A percentile compares a stretch with the other conserved stretches of the same genome.
These are phyloP conservation scores for Mactromeris polynyma DNA, from an alignment of 2,888 invertebrate genomes.

Conservation along the genomic window DNA sequence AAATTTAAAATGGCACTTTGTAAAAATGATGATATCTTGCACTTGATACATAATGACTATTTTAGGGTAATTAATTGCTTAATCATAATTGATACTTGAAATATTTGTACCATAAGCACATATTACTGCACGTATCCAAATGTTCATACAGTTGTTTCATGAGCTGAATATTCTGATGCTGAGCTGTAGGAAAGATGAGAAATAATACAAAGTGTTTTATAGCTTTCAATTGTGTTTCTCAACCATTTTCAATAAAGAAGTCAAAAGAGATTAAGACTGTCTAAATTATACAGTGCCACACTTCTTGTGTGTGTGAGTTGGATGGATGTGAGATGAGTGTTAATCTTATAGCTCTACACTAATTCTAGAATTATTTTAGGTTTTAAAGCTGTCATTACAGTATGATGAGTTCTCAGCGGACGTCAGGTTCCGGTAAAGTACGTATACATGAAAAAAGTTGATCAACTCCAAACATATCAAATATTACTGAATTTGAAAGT, in stretches of 20 bases:
- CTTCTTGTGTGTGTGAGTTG: conserved; percentile 31
- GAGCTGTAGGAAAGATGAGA: neutral
- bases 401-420: conserved; percentile 25
- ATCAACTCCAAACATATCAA: conserved; percentile 38
- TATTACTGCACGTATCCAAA: no score
- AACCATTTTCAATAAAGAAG: neutral
- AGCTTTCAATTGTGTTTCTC: neutral
- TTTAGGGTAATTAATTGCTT: no score
- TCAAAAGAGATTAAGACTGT: neutral
- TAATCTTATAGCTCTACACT: conserved; percentile 74
- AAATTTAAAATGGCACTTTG: conserved; percentile 9
- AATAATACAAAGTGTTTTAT: neutral
- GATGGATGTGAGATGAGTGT: conserved; percentile 49
- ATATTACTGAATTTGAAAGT: neutral
- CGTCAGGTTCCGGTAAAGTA: conserved; percentile 65
- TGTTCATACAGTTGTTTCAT: no score
- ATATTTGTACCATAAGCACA: no score
- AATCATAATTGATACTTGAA: no score
- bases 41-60: no score
- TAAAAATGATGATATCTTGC: no score
- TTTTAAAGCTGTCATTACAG: conserved; percentile 67
- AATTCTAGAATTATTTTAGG: conserved; percentile 85
- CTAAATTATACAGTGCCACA: neutral
- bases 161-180: neutral
- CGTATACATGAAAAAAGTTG: conserved; percentile 58